A percentile compares a stretch with the other conserved stretches of the same genome.
phyloP scores from a whole-genome alignment of 2,797 vertebrate genomes.

The Oreortyx pictus region DNA sequence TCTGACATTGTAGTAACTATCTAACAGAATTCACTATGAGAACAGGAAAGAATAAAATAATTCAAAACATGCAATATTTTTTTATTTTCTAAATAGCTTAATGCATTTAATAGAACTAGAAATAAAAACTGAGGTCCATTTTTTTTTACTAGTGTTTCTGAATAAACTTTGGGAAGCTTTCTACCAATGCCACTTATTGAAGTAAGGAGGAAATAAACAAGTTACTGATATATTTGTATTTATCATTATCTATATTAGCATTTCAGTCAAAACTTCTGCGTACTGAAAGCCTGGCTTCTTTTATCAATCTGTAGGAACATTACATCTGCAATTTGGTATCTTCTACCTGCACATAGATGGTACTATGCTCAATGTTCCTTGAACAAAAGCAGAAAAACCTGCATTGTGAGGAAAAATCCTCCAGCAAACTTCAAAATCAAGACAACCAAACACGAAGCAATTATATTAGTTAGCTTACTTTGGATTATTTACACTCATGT shows the following conservation, averaged over 20 bases:
- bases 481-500: background rate
- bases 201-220: background rate
- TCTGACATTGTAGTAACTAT: background rate
- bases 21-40: background rate
- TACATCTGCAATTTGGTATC: background rate
- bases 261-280: background rate
- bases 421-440: background rate
- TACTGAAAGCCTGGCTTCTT: background rate
- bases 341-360: background rate
- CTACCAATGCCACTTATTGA: background rate
- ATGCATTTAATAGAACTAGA: background rate
- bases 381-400: background rate
- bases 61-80: background rate
- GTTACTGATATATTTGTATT: background rate
- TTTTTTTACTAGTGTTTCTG: background rate
- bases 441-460: background rate
- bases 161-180: background rate
- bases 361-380: background rate
- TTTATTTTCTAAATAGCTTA: background rate
- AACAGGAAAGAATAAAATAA: background rate
- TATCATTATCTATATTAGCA: background rate
- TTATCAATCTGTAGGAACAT: background rate
- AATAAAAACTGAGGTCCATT: background rate
- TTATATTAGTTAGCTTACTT: background rate
- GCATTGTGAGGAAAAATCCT: background rate